Base-by-base conservation (phyloP, 2,888 invertebrate genomes). In the Drosophila neonasuta region DNA sequence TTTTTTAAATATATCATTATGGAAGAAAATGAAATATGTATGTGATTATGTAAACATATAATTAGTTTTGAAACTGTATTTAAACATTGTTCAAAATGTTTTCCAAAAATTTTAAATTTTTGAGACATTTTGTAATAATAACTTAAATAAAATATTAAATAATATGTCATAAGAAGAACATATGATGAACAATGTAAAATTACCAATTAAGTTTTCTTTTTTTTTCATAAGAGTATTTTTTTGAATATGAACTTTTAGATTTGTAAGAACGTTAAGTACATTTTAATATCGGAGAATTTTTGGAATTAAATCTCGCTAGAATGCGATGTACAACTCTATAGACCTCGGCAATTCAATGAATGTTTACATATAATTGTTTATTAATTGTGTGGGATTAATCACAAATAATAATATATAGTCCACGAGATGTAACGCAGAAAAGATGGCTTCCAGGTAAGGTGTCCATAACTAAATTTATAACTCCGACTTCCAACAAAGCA, bases 11-110 rank as follows among this genome's bases (percentile, higher is more conserved):
- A 13, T 39, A 7, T 44, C 11, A 8, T 17, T 24, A 44, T 34
- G 51, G 32, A 36, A 36, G 24, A 6, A 41, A 45, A 49, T 52
- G 11, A 17, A 59, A 17, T 20, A 24, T 58, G 34, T 36, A 24
- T 58, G 34, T 36, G 32, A 39, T 50, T 9, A 50, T 34, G 17
- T 32, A 49, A 30, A 34, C 24, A 9, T 50, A 44, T 13, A 60
- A 24, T 29, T 54, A 41, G 13, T 41, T 15, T 13, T 20, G 17
- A 34, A 52, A 10, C 11, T 29, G 5, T 20, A 24, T 10, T 32
- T 32, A 42, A 61, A 42, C 17, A 48, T 17, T 30, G 3, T 11
- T 11, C 3, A 29, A 54, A 32, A 2, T 52, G 10, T 30, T 42
- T 30, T 2, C 11, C 7, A 24, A 15, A 11, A 41, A 24, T n/a